A percentile compares a stretch with the other conserved stretches of the same genome.
These are phyloP conservation scores for Podarcis raffonei DNA, from an alignment of 2,113 vertebrate genomes.

Conservation along the genomic window DNA sequence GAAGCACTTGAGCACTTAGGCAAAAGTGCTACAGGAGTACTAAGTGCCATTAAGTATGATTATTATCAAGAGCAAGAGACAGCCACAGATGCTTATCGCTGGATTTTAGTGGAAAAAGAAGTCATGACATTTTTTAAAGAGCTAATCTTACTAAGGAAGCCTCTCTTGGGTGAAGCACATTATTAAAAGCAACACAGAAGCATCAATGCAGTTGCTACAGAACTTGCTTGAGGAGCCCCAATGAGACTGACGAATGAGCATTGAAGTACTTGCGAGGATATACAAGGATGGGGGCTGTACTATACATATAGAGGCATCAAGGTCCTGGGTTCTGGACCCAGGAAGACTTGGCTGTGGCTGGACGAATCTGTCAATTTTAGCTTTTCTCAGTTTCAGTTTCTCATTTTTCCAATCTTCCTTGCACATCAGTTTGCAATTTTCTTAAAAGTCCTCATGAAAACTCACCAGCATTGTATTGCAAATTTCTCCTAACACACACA, in stretches of 20 bases:
- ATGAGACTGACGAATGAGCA: slow-evolving; percentile 2
- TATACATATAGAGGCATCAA: neutral
- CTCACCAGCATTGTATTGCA: no score
- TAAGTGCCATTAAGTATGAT: neutral
- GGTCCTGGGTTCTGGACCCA: neutral
- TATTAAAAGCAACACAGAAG: neutral
- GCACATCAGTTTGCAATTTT: no score
- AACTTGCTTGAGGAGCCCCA: slow-evolving; percentile 9
- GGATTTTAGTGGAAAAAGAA: slow-evolving; percentile 12
- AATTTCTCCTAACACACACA: no score
- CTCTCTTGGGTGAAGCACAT: neutral
- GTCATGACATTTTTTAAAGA: neutral
- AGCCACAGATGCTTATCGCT: neutral
- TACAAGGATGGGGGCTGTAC: neutral
- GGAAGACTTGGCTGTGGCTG: neutral
- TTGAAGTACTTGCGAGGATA: neutral
- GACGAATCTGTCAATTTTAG: no score
- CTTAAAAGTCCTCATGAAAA: no score
- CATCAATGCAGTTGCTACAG: slow-evolving; percentile 7
- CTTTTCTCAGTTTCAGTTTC: no score
- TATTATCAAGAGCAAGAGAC: neutral
- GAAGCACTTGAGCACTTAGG: neutral
- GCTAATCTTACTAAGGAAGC: slow-evolving; percentile 1
- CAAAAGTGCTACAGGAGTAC: neutral
- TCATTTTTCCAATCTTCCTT: no score